Evolutionary conservation across 1,140 invertebrate species (phyloP), one percentile per base, ranked within the genome.

Genomic region (Leptinotarsa lineolata): DNA sequence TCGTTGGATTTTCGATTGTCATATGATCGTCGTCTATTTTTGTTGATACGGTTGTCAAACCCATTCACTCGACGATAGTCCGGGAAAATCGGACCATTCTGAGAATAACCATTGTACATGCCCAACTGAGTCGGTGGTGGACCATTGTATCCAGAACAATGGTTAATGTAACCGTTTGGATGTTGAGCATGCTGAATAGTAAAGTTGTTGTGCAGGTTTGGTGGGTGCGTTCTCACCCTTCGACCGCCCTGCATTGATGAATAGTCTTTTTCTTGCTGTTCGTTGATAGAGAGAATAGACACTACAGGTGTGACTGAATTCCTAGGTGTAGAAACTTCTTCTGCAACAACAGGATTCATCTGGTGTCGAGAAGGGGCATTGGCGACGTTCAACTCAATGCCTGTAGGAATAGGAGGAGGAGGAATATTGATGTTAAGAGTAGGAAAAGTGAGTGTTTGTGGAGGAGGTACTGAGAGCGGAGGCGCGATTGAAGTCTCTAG

Each of bases 171-270:
- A 18, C 63, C 73, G 45, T 78, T 74, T 2, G 66, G 11, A 16
- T 22, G 74, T 63, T 69, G 67, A 64, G 15, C 45, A 54, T 64
- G 72, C n/a, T 16, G 72, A 13, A 24, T 67, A 15, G 12, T 5
- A n/a, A 68, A 67, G 24, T 71, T 72, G n/a, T 58, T 54, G 15
- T 65, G 72, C 2, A 67, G 18, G 11, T 15, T 63, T 18, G 45
- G 60, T 18, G 61, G 72, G 48, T 24, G 45, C 4, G 54, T 21
- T 61, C 72, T 75, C 20, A 54, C 63, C 46, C 63, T 67, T 16
- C 83, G 74, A 18, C 83, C 83, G 18, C 83, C 78, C 63, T 83
- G 82, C 83, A 84, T 81, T 68, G 83, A 81, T 45, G 77, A 75
- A 67, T 76, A 76, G 70, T 84, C 83, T 64, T 82, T 83, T 72